Evolutionary conservation across 2,113 vertebrate species (phyloP).

Genomic region (human): DNA sequence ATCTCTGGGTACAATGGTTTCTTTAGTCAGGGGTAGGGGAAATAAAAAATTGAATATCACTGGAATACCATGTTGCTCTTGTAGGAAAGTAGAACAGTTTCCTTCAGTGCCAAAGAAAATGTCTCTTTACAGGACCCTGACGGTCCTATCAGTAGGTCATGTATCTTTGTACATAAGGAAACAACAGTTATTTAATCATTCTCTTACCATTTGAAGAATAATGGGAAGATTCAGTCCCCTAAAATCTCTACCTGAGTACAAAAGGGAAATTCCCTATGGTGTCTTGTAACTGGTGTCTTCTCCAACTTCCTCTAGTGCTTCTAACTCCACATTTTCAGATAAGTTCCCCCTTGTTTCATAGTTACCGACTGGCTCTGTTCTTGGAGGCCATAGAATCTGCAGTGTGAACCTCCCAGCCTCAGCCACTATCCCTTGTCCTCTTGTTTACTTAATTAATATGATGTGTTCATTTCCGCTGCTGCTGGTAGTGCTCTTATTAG

Average conservation of each 20-base stretch:
- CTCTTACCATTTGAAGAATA: background rate
- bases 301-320: background rate
- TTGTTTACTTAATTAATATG: background rate
- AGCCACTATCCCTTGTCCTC: background rate
- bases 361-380: background rate
- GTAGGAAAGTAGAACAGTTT: background rate
- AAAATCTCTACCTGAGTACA: background rate
- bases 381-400: accelerated
- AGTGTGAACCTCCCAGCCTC: too few species aligned
- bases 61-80: background rate
- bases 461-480: background rate
- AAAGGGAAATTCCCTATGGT: background rate
- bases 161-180: background rate
- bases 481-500: background rate
- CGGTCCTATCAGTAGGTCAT: background rate
- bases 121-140: background rate
- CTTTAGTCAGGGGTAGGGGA: background rate
- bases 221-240: background rate
- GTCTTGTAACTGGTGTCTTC: background rate
- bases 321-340: background rate
- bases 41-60: background rate
- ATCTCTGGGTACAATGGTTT: background rate
- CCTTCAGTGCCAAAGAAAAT: conserved; percentile 6
- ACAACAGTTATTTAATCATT: background rate
- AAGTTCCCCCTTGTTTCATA: accelerated